Evolutionary conservation across 2,888 invertebrate species (phyloP).

Genomic region (Aleiodes testaceus): DNA sequence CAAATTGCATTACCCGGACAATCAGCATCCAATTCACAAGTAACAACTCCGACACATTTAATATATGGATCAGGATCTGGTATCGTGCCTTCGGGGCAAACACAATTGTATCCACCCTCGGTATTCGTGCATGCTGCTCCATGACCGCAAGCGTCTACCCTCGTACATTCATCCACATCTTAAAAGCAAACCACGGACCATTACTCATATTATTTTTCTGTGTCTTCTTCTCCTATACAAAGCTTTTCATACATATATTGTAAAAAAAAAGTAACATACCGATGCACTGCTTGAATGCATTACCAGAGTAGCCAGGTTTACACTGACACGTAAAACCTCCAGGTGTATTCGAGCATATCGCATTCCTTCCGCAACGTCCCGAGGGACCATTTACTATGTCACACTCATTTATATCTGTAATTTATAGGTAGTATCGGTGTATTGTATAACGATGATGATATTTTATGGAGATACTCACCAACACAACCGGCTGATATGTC

Average conservation of each 20-base stretch:
- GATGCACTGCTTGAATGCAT: conserved; percentile 85
- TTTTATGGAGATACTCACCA: conserved; percentile 70
- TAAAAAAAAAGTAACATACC: conserved; percentile 65
- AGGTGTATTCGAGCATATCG: conserved; percentile 85
- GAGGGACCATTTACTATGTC: conserved; percentile 84
- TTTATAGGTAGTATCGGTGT: conserved; percentile 11
- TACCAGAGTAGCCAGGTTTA: conserved; percentile 88
- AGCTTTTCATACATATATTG: background rate
- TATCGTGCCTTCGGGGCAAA: conserved; percentile 86
- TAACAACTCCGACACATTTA: conserved; percentile 87
- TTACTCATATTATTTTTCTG: background rate
- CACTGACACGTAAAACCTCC: conserved; percentile 89
- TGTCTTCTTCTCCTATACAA: conserved; percentile 1
- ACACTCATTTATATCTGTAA: conserved; percentile 91
- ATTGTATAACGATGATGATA: conserved; percentile 9
- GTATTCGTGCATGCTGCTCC: conserved; percentile 87
- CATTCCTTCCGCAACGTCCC: conserved; percentile 89
- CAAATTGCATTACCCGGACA: conserved; percentile 94
- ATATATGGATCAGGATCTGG: conserved; percentile 89
- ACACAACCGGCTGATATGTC: conserved; percentile 93
- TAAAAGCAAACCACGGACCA: conserved; percentile 37
- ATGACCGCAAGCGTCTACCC: conserved; percentile 82
- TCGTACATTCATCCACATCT: conserved; percentile 89
- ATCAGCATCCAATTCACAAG: conserved; percentile 82
- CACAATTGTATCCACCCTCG: conserved; percentile 85